A percentile compares a stretch with the other conserved stretches of the same genome.
phyloP scores from a whole-genome alignment of 2,113 vertebrate genomes.

The Solenodon paradoxus region DNA sequence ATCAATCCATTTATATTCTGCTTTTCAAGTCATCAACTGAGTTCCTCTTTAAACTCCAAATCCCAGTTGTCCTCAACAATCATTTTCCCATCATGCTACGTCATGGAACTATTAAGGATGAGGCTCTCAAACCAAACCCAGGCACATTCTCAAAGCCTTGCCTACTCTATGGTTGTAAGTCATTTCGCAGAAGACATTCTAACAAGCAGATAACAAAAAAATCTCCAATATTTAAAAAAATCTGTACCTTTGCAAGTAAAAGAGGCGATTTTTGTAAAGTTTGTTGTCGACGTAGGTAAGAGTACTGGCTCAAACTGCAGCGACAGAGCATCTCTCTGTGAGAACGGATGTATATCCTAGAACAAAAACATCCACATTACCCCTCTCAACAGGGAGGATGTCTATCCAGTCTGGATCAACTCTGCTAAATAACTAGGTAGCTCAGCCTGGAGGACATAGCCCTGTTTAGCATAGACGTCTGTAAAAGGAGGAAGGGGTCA shows the following conservation, averaged over 20 bases:
- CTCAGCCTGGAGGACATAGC: accelerated
- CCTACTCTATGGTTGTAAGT: neutral
- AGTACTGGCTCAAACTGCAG: constrained; percentile 88
- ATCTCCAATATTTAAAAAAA: neutral
- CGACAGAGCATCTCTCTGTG: constrained; percentile 81
- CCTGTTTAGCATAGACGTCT: neutral
- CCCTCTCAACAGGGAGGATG: accelerated
- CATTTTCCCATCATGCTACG: no score
- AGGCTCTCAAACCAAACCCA: neutral
- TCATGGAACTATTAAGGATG: neutral
- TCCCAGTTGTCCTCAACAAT: neutral
- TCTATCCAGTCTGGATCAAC: neutral
- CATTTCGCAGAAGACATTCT: neutral
- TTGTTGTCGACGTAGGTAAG: constrained; percentile 87
- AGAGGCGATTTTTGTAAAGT: constrained; percentile 92
- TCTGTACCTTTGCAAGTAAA: constrained; percentile 90
- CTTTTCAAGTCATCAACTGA: neutral
- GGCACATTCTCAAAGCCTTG: neutral
- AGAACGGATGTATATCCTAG: constrained; percentile 89
- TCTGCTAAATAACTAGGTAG: neutral
- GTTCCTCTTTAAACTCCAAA: neutral
- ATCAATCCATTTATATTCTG: neutral
- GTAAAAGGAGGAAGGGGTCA: accelerated
- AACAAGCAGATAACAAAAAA: neutral
- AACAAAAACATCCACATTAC: constrained; percentile 41